Evolutionary conservation across 2,113 vertebrate species (phyloP).

Genomic region (Tauraco erythrolophus): DNA sequence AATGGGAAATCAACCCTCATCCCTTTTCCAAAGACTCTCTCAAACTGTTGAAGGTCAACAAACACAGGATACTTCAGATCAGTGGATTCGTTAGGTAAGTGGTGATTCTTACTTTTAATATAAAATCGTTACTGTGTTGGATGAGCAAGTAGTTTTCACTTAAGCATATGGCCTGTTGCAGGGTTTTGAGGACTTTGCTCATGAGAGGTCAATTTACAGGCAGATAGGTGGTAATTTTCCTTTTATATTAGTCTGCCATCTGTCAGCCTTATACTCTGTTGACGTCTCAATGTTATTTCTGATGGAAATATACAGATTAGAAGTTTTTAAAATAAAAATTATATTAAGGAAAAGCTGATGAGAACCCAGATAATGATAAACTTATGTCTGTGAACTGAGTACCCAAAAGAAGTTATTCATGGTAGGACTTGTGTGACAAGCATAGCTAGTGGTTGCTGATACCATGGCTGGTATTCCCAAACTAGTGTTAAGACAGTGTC

Average conservation of each 20-base stretch:
- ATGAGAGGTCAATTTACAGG: background rate
- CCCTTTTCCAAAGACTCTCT: background rate
- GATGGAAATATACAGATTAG: background rate
- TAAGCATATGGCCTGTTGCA: background rate
- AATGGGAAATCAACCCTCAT: background rate
- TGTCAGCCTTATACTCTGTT: background rate
- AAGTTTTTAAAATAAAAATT: background rate
- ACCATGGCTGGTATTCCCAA: background rate
- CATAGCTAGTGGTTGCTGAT: background rate
- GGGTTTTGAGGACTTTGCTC: background rate
- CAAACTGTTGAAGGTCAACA: background rate
- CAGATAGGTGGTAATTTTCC: background rate
- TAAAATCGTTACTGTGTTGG: background rate
- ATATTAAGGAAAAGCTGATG: background rate
- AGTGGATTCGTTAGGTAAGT: background rate
- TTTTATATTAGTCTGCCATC: constrained; percentile 8
- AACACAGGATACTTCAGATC: background rate
- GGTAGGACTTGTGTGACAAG: background rate
- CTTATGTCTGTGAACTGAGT: background rate
- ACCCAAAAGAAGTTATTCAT: background rate
- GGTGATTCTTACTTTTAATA: background rate
- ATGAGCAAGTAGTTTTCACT: background rate
- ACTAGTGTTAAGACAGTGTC: background rate
- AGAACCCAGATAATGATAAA: background rate
- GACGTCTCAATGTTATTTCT: background rate